Evolutionary conservation across 2,888 invertebrate species (phyloP), one percentile per base, ranked within the genome.

Genomic region (Volucella inanis): DNA sequence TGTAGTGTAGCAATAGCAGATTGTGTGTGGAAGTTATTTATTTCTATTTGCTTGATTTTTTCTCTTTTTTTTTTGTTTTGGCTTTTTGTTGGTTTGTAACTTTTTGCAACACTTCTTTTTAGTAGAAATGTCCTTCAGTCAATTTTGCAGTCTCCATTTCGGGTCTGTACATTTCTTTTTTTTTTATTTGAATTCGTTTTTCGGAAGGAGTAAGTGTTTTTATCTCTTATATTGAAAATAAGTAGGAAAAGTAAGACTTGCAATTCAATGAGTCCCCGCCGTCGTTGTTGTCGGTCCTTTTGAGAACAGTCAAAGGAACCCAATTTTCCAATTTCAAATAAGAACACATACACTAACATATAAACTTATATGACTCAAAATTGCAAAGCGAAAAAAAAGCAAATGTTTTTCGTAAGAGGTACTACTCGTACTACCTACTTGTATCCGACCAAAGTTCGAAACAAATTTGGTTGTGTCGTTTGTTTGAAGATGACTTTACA

Each of bases 271-370:
- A 55, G 67, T 59, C 22, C 49, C 47, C 55, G 62, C 64, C 72
- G 71, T 47, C 52, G 52, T 68, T 31, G 54, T 38, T 18, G 18
- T 65, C 11, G 15, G 71, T 57, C 41, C 72, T 62, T 70, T 78
- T 50, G 45, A 47, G 47, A 67, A 47, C 54, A 68, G 49, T 81
- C 76, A 85, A 85, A 85, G 85, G 85, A 76, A 72, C 50, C 71
- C 76, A 85, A 85, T 85, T 85, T 85, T 67, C 67, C 84, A 75
- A 85, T 72, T 85, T 72, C 67, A 50, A 85, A 31, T 31, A 75
- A 54, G 76, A 14, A 67, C 61, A 65, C 47, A 50, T 38, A 12
- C 8, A 22, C 45, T 61, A 31, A 41, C 18, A 38, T 31, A 47
- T 10, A 61, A 15, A 12, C 43, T 2, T 11, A 10, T 14, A 31